Conservation (phyloP, 2,888 invertebrate species). For the Aporophyla nigra region DNA sequence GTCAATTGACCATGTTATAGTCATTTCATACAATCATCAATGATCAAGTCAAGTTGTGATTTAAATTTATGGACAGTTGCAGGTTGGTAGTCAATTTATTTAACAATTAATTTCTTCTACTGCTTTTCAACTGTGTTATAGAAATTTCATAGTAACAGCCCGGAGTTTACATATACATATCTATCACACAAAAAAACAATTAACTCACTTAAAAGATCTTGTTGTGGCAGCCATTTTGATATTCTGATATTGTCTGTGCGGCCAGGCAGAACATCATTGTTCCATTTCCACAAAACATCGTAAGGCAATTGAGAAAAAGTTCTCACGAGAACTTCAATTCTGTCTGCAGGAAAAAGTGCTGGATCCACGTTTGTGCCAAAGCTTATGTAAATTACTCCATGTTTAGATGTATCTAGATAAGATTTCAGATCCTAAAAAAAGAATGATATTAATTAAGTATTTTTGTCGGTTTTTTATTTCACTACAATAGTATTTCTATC, state of each 20-base stretch:
- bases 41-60: no score
- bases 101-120: no score
- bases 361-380: conserved; percentile 46
- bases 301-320: conserved; percentile 80
- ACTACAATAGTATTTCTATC: not conserved
- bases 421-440: conserved; percentile 35
- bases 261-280: conserved; percentile 70
- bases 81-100: no score
- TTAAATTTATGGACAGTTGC: no score
- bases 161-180: no score
- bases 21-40: no score
- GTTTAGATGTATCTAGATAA: conserved; percentile 36
- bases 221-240: conserved; percentile 81
- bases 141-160: no score
- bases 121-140: no score
- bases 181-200: no score
- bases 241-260: conserved; percentile 73
- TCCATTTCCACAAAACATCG: conserved; percentile 83
- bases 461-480: not conserved
- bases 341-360: conserved; percentile 70
- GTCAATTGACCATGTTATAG: not conserved
- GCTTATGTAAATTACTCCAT: conserved; percentile 43
- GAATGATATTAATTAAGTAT: not conserved
- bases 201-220: conserved; percentile 80
- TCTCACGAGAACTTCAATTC: conserved; percentile 70